These are phyloP conservation scores for Ametastegia equiseti DNA, from an alignment of 2,888 invertebrate genomes.

Conservation along the genomic window DNA sequence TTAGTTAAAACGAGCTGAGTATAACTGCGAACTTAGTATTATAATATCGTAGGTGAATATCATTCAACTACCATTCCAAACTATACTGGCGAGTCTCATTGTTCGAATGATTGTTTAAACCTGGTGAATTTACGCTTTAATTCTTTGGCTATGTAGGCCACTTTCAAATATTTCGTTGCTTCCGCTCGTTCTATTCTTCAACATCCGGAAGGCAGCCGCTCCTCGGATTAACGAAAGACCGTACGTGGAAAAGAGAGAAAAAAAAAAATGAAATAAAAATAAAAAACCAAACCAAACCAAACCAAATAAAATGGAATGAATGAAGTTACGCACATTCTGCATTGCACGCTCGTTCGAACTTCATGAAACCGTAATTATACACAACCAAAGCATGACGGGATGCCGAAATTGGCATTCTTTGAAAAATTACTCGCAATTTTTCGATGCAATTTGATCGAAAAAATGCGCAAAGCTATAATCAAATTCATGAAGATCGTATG, in stretches of 20 bases:
- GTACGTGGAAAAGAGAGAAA: neutral
- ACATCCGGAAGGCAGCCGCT: constrained; percentile 44
- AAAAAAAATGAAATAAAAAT: neutral
- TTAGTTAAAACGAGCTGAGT: no score
- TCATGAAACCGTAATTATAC: no score
- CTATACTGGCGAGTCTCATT: neutral
- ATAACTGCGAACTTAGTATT: no score
- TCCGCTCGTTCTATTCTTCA: constrained; percentile 41
- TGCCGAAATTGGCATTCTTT: neutral
- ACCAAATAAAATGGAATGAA: no score
- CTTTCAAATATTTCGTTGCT: constrained; percentile 46
- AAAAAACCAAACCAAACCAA: neutral
- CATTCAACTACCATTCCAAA: neutral
- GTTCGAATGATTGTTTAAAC: constrained; percentile 20
- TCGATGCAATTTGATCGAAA: neutral
- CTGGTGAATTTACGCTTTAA: constrained; percentile 28
- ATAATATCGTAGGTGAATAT: neutral
- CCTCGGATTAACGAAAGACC: constrained; percentile 33
- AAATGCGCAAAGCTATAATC: neutral
- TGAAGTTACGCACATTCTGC: no score
- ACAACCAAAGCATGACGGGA: neutral
- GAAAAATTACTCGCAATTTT: neutral
- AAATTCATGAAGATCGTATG: neutral
- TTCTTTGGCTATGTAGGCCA: constrained; percentile 38
- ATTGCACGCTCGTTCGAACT: neutral